Percentiles rank a stretch among this genome's conserved stretches.
Evolutionary conservation across 2,888 invertebrate genomes (phyloP).

Genomic region (Subacronicta megacephala): DNA sequence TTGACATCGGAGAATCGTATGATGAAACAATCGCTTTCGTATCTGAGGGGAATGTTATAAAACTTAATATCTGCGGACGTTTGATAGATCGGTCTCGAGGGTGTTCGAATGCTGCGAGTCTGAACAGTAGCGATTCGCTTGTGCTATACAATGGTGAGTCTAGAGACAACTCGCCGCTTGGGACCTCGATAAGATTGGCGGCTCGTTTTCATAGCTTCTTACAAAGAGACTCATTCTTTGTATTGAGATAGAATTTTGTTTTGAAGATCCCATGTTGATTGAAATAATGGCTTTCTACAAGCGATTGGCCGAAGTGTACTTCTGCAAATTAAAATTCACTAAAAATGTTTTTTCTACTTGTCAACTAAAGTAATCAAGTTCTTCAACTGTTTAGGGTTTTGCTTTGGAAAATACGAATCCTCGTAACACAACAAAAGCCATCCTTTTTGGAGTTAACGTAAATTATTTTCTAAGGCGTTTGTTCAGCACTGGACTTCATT

Average conservation of each 20-base stretch:
- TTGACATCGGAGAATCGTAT: constrained; percentile 84
- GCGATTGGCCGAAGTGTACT: no score
- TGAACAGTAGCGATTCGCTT: constrained; percentile 74
- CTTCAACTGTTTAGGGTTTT: no score
- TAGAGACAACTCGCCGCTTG: constrained; percentile 65
- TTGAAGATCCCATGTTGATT: constrained; percentile 7
- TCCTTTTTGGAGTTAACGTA: no score
- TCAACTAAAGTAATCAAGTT: no score
- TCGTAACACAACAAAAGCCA: no score
- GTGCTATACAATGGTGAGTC: constrained; percentile 64
- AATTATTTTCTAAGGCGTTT: no score
- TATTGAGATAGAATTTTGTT: constrained; percentile 17
- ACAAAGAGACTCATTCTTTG: constrained; percentile 19
- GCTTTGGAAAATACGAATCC: no score
- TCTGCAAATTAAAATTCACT: no score
- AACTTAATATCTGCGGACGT: constrained; percentile 79
- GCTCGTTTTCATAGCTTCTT: constrained; percentile 17
- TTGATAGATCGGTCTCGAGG: constrained; percentile 87
- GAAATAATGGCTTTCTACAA: not conserved
- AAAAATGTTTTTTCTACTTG: no score
- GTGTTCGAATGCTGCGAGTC: constrained; percentile 56
- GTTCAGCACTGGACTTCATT: no score
- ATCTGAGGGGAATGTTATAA: constrained; percentile 75
- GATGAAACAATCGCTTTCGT: constrained; percentile 84
- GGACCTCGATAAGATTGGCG: constrained; percentile 53